Evolutionary conservation across 1,140 invertebrate species (phyloP).

Genomic region (Lepidostoma basale): DNA sequence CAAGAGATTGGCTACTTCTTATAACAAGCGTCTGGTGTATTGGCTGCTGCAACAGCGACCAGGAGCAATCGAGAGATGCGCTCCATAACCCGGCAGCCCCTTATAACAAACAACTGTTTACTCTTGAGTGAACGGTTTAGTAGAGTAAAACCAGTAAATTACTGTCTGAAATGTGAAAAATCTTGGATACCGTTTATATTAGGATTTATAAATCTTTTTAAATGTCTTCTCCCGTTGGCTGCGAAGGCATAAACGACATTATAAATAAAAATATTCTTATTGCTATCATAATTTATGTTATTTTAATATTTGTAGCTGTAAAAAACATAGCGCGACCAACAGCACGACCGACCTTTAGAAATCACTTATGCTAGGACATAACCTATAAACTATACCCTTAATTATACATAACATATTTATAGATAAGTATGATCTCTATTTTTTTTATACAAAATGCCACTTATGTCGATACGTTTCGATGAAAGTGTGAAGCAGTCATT

Average conservation of each 20-base stretch:
- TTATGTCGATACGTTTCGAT: background rate
- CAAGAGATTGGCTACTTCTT: no score
- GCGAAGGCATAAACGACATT: background rate
- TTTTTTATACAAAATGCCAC: background rate
- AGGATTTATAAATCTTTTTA: background rate
- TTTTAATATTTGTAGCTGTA: background rate
- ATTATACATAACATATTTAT: background rate
- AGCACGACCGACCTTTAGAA: background rate
- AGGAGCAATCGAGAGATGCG: no score
- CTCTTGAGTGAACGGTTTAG: background rate
- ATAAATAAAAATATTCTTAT: background rate
- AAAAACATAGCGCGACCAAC: conserved; percentile 10
- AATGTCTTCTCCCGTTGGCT: background rate
- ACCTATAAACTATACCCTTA: background rate
- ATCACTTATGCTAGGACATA: background rate
- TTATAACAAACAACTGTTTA: no score
- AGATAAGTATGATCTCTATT: background rate
- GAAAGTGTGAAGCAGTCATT: background rate
- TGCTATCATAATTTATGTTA: background rate
- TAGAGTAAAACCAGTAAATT: background rate
- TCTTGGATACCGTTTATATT: background rate
- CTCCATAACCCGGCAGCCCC: no score
- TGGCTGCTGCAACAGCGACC: no score
- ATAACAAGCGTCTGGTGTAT: no score
- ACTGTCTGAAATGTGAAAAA: background rate